Base-by-base conservation (phyloP, 2,888 invertebrate species). In the Andrena camellia region DNA sequence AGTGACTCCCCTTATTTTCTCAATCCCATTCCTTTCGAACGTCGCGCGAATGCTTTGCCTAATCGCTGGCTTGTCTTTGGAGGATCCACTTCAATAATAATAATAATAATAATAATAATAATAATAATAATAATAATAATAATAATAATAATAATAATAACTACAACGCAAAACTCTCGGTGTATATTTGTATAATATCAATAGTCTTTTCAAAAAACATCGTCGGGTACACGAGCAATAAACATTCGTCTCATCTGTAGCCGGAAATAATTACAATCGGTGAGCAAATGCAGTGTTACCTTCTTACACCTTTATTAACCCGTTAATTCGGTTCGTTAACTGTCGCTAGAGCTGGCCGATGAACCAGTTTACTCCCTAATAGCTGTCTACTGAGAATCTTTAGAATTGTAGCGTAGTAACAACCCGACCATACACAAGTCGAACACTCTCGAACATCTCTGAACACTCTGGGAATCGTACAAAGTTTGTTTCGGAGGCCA, bases 331-430 rank as follows among this genome's bases (percentile, higher is more conserved):
- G 69, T 78, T 83, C 78, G 64, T 83, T 86, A 73, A 81, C 67
- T 63, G 68, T 78, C 52, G 26, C 62, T 62, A 54, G 67, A 71
- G 71, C 62, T 79, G 78, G 67, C 78, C 78, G 78, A 62, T 71
- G 64, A 75, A 78, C 79, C 81, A 70, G 72, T 74, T 48, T 57
- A 59, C 70, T 67, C 77, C 20, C 66, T 88, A 79, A 67, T 81
- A 86, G 73, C 79, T 72, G 81, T 68, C 84, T 88, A 83, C 63
- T 83, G 79, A 87, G 75, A 85, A 80, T 84, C 70, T 87, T 88
- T 86, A 89, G 83, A 88, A 84, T 88, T 76, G 79, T 71, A 87
- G 62, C 77, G 35, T 76, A 87, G 73, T 84, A 89, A 88, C 81
- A 81, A 76, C 75, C 71, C 68, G 77, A 86, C 62, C 62, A 68